Evolutionary conservation across 2,888 invertebrate genomes (phyloP).

Genomic region (Hirtodrosophila alboralis): DNA sequence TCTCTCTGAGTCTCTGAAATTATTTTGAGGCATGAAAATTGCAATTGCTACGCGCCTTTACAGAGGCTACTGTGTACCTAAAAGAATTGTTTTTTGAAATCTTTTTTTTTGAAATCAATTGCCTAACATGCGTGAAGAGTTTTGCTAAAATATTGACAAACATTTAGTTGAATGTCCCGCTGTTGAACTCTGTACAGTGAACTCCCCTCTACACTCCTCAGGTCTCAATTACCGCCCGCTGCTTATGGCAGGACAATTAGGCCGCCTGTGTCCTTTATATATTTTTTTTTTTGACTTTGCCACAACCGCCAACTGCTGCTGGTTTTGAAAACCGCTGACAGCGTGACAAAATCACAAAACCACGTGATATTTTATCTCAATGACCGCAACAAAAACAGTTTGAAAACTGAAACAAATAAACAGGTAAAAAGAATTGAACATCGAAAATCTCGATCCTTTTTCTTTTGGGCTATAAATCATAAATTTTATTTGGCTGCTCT

Average conservation of each 20-base stretch:
- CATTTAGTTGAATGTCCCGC: constrained; percentile 35
- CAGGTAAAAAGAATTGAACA: constrained; percentile 53
- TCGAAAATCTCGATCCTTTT: constrained; percentile 21
- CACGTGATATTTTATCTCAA: constrained; percentile 81
- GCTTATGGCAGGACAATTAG: constrained; percentile 60
- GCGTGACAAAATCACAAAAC: constrained; percentile 77
- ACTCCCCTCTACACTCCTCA: background rate
- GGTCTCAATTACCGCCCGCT: constrained; percentile 42
- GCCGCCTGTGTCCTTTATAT: constrained; percentile 40
- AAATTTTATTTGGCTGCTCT: constrained; percentile 17
- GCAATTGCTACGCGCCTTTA: constrained; percentile 67
- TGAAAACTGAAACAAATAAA: constrained; percentile 23
- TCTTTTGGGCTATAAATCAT: constrained; percentile 54
- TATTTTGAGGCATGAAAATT: constrained; percentile 60
- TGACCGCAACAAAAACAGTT: constrained; percentile 66
- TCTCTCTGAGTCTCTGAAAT: constrained; percentile 1
- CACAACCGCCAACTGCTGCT: constrained; percentile 53
- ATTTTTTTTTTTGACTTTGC: constrained; percentile 46
- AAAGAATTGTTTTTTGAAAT: too few species aligned
- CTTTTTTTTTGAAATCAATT: constrained; percentile 34
- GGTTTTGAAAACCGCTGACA: constrained; percentile 75
- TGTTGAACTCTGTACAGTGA: constrained; percentile 11
- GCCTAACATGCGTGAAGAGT: constrained; percentile 57
- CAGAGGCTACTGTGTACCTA: constrained; percentile 44
- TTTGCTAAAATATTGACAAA: constrained; percentile 72